Conservation (phyloP, 1,140 invertebrate species). For the Steinernema feltiae region DNA sequence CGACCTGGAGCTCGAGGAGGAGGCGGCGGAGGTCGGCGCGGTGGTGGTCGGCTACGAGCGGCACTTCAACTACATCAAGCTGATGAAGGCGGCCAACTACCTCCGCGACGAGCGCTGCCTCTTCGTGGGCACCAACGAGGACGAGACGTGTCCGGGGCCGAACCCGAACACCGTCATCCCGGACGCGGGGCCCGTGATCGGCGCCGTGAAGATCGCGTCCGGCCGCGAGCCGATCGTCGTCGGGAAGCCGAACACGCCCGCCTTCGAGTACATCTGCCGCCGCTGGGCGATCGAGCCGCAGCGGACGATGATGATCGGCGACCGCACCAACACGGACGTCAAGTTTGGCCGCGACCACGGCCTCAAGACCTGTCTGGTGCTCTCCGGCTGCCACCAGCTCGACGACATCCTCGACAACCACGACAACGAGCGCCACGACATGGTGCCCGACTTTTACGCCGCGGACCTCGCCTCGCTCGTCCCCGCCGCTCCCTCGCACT, state of each 20-base stretch:
- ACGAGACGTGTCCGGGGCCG: conserved; percentile 70
- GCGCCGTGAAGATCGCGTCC: conserved; percentile 73
- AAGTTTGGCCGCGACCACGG: conserved; percentile 55
- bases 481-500: background rate
- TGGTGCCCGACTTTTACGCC: conserved; percentile 55
- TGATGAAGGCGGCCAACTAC: conserved; percentile 81
- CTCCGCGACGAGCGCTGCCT: conserved; percentile 69
- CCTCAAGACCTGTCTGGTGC: conserved; percentile 46
- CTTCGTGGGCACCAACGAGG: conserved; percentile 87
- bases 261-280: conserved; percentile 62
- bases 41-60: conserved; percentile 89
- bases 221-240: conserved; percentile 74
- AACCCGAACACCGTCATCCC: conserved; percentile 63
- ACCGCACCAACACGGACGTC: conserved; percentile 62
- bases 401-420: conserved; percentile 52
- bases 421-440: conserved; percentile 38
- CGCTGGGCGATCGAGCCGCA: conserved; percentile 67
- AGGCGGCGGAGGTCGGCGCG: conserved; percentile 70
- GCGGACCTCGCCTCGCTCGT: conserved; percentile 45
- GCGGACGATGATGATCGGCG: conserved; percentile 88
- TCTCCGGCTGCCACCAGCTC: conserved; percentile 53
- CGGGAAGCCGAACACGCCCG: conserved; percentile 72
- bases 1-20: conserved; percentile 53
- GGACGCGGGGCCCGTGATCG: conserved; percentile 67
- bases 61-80: conserved; percentile 81